Conservation (phyloP, 2,888 invertebrate species). For the Conops quadrifasciatus region DNA sequence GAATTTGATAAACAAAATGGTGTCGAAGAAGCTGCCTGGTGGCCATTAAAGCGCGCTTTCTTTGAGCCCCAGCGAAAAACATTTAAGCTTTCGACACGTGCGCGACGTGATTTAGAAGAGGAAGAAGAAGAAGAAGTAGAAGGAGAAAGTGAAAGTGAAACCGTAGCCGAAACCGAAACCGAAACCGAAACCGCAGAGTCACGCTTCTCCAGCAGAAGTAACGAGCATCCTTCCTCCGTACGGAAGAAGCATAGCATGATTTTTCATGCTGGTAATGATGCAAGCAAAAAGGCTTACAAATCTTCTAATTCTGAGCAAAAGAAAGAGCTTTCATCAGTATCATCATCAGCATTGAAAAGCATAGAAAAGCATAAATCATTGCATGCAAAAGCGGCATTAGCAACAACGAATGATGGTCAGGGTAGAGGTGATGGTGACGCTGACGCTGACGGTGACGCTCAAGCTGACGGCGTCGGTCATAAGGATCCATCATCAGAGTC, state of each 20-base stretch:
- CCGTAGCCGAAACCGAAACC: neutral
- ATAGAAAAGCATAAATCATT: constrained; percentile 4
- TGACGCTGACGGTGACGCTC: neutral
- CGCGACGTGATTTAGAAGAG: constrained; percentile 13
- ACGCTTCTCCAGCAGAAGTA: constrained; percentile 5
- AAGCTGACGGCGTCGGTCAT: neutral
- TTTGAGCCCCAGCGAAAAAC: neutral
- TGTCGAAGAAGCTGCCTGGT: no score
- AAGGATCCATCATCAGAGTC: neutral
- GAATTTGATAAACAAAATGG: no score
- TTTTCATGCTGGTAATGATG: no score
- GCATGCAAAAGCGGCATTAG: neutral
- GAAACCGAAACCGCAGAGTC: neutral
- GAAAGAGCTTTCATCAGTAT: neutral
- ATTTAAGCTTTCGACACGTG: constrained; percentile 6
- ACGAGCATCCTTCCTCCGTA: neutral
- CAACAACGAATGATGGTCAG: neutral
- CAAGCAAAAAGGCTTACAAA: no score
- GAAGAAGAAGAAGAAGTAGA: neutral
- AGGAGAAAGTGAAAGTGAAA: neutral
- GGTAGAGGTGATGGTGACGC: neutral
- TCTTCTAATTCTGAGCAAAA: no score
- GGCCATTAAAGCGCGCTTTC: no score
- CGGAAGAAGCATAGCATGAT: neutral
- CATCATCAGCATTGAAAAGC: neutral